A percentile compares a stretch with the other conserved stretches of the same genome.
Evolutionary conservation across 2,888 invertebrate species (phyloP).

Genomic region (Omphaloscelis lunosa): DNA sequence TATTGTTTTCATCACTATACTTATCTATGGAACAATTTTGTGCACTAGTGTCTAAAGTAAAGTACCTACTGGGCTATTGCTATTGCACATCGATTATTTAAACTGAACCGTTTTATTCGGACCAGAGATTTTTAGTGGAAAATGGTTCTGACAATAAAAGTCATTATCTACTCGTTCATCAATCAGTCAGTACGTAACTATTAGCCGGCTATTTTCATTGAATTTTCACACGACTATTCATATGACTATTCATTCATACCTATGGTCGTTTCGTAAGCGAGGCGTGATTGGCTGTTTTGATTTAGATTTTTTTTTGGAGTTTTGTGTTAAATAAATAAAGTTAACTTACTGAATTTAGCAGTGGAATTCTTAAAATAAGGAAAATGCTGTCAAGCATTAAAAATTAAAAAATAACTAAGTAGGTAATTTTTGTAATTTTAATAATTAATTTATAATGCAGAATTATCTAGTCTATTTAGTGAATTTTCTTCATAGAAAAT

Average conservation of each 20-base stretch:
- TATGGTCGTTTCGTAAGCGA: neutral
- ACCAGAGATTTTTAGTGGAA: conserved; percentile 29
- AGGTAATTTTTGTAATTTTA: conserved; percentile 1
- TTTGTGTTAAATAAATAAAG: neutral
- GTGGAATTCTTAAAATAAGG: neutral
- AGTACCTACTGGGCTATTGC: neutral
- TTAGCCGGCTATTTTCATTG: conserved; percentile 33
- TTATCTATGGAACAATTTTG: neutral
- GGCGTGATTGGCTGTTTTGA: conserved; percentile 2
- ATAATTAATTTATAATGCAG: neutral
- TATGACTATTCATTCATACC: neutral
- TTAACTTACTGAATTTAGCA: neutral
- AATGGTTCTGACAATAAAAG: conserved; percentile 47
- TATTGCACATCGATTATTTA: neutral
- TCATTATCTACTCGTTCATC: conserved; percentile 54
- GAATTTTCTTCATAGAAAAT: neutral
- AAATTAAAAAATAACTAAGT: neutral
- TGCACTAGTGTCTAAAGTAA: neutral
- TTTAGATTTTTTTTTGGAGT: neutral
- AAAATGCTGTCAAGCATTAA: neutral
- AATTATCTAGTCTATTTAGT: neutral
- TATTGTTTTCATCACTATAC: no score
- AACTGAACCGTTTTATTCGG: conserved; percentile 20
- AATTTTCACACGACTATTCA: conserved; percentile 39
- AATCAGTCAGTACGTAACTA: conserved; percentile 53